A percentile compares a stretch with the other conserved stretches of the same genome.
Evolutionary conservation across 2,888 invertebrate genomes (phyloP).

Genomic region (Eugnorisma glareosa): DNA sequence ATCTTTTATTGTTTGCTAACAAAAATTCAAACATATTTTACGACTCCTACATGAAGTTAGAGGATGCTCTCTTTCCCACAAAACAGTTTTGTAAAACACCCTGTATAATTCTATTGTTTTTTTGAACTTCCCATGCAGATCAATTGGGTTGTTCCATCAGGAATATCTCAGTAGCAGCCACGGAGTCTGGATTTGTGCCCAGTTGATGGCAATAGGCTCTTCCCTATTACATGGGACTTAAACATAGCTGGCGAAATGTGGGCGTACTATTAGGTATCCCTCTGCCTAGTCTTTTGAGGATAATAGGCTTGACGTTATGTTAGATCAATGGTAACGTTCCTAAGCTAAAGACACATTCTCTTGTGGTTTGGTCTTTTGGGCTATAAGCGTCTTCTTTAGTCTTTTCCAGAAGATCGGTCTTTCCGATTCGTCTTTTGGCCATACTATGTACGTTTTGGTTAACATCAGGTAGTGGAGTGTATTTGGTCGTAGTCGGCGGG

Average conservation of each 20-base stretch:
- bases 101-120: not conserved
- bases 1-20: not conserved
- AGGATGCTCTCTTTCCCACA: not conserved
- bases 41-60: not conserved
- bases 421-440: slow-evolving; percentile 88
- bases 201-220: not conserved
- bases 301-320: not conserved
- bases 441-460: slow-evolving; percentile 93
- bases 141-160: slow-evolving; percentile 1
- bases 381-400: slow-evolving; percentile 80
- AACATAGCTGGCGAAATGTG: not conserved
- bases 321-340: not conserved
- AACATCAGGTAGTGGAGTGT: slow-evolving; percentile 92
- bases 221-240: not conserved
- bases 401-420: slow-evolving; percentile 85
- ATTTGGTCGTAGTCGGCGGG: slow-evolving; percentile 90
- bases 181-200: not conserved
- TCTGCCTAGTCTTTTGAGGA: not conserved
- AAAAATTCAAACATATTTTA: not conserved
- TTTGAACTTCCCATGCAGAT: slow-evolving; percentile 8
- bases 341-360: slow-evolving; percentile 81
- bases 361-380: slow-evolving; percentile 73
- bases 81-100: not conserved
- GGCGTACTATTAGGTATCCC: not conserved
- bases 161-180: not conserved